phyloP scores from a whole-genome alignment of 2,113 vertebrate genomes.

The Panthera tigris region DNA sequence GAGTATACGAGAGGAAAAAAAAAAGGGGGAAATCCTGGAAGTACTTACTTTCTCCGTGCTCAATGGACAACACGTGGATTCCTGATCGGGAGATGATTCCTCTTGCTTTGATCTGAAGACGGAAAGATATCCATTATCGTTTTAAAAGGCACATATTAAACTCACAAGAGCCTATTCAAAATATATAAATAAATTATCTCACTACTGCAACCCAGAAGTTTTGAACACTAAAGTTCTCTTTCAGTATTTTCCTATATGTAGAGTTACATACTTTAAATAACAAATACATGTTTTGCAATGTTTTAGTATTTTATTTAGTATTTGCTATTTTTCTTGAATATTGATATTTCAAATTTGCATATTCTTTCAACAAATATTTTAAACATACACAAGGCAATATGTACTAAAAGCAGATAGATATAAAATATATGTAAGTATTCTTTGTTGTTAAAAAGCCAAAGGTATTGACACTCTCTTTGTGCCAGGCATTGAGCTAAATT shows the following conservation, averaged over 20 bases:
- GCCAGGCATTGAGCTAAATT: background rate
- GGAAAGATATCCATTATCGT: background rate
- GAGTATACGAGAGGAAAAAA: background rate
- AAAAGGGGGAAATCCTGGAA: background rate
- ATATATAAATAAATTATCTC: background rate
- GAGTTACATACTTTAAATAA: background rate
- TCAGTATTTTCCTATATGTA: background rate
- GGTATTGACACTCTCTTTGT: background rate
- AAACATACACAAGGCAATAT: background rate
- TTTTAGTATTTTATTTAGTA: background rate
- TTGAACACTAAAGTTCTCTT: too few species aligned
- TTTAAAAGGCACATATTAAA: background rate
- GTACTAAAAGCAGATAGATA: background rate
- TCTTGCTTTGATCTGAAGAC: constrained; percentile 82
- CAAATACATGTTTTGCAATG: background rate
- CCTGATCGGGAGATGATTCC: constrained; percentile 75
- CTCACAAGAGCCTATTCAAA: background rate
- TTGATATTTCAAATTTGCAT: background rate
- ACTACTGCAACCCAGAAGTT: background rate
- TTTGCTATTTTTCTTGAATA: background rate
- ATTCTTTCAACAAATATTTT: background rate
- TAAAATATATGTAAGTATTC: background rate
- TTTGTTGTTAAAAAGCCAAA: background rate
- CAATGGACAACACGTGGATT: constrained; percentile 66
- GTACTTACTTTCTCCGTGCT: constrained; percentile 74